phyloP scores from a whole-genome alignment of 2,797 vertebrate species.

The Peromyscus melanophrys region DNA sequence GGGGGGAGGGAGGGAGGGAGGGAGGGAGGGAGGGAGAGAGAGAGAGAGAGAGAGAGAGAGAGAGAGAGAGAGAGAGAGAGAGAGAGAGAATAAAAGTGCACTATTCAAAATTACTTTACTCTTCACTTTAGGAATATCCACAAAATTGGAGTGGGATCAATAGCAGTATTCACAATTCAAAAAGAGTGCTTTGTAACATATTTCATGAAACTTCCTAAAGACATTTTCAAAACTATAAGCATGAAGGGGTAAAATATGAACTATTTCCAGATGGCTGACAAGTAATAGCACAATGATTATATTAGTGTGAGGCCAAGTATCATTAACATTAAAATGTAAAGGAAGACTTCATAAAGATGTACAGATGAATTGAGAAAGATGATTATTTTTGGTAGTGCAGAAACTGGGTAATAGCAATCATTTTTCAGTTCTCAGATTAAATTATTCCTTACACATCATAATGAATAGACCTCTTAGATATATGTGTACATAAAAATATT shows the following conservation, averaged over 20 bases:
- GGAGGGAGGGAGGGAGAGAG: not conserved
- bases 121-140: not conserved
- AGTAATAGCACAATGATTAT: conserved; percentile 10
- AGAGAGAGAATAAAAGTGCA: too few species aligned
- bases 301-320: conserved; percentile 52
- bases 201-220: conserved; percentile 7
- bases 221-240: not conserved
- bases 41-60: not conserved
- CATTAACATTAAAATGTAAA: conserved; percentile 53
- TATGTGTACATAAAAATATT: conserved; percentile 54
- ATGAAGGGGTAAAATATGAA: conserved; percentile 16
- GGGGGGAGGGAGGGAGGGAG: not conserved
- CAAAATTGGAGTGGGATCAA: not conserved
- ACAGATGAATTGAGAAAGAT: not conserved
- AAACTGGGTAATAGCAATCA: conserved; percentile 40
- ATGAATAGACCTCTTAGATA: not conserved
- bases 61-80: not conserved
- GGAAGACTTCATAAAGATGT: conserved; percentile 22
- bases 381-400: not conserved
- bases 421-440: conserved; percentile 53
- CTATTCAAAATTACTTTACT: not conserved
- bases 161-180: not conserved
- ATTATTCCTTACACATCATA: not conserved
- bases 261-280: conserved; percentile 60
- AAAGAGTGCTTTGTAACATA: not conserved